Evolutionary conservation across 2,797 vertebrate genomes (phyloP), one percentile per base, ranked within the genome.

Genomic region (Pangasius mekongensis): DNA sequence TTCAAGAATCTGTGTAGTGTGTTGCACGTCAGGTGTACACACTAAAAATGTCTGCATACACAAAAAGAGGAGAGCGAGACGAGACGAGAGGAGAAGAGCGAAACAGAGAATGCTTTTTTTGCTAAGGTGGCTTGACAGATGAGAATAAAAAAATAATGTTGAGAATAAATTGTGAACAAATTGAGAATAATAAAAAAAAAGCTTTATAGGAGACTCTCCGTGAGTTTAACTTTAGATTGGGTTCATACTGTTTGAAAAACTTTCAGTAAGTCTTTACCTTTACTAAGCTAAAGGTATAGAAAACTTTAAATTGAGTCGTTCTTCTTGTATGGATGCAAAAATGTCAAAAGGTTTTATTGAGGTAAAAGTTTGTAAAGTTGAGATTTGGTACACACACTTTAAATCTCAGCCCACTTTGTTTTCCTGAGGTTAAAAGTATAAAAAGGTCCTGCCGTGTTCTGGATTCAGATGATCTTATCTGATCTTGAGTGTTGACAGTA

Each of bases 401-500:
- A 43, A 66, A 66, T 66, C 47, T 67, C 43, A 84, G 43, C n/a
- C 27, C 2, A 52, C 4, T 52, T 67, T 67, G 43, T 84, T 54
- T 27, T 64, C 16, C 47, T 27, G 13, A 43, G 58, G n/a, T 49
- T 81, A 56, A 71, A 39, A 30, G 20, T 9, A 39, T 27, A n/a
- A 52, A 78, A 83, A 60, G 18, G 11, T 62, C 39, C 9, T 62
- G 54, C 11, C 5, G 4, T 82, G 78, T 83, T 85, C 82, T 47
- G 82, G 62, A 81, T 90, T 90, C 56, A 36, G 49, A 27, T 84
- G 77, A 73, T 20, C 83, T 83, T 78, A 33, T 71, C 54, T 47
- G 47, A 86, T 62, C 82, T 89, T 74, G 80, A 84, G 24, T 43
- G 73, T 62, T 86, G 71, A 62, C 54, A 58, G 47, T 36, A 89